Percentiles rank a stretch among this genome's conserved stretches.
phyloP scores from a whole-genome alignment of 2,797 vertebrate genomes.

The Xerus rutilus region DNA sequence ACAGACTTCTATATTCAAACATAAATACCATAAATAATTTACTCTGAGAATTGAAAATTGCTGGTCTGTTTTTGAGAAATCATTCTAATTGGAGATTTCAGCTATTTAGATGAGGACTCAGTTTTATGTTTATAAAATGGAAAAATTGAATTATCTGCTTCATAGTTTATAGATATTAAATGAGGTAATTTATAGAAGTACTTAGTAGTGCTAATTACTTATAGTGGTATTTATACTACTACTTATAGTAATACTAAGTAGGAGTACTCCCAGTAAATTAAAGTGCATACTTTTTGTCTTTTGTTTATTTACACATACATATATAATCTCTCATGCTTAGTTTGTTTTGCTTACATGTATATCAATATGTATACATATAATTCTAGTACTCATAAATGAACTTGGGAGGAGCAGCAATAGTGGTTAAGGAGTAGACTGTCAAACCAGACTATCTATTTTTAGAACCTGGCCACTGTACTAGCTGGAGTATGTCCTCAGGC shows the following conservation, averaged over 20 bases:
- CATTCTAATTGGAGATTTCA: conserved; percentile 38
- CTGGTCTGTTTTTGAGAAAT: conserved; percentile 10
- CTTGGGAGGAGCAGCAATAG: background rate
- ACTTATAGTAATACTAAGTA: too few relatives aligned
- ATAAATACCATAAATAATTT: conserved; percentile 57
- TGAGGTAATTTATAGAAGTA: background rate
- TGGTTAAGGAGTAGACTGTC: background rate
- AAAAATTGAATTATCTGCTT: conserved; percentile 4
- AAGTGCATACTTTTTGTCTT: background rate
- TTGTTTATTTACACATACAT: background rate
- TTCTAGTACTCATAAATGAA: conserved; percentile 27
- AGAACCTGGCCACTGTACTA: background rate
- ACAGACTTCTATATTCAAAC: background rate
- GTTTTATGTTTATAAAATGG: background rate
- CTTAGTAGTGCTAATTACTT: background rate
- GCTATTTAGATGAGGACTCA: conserved; percentile 10
- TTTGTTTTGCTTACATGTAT: conserved; percentile 4
- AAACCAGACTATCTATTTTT: background rate
- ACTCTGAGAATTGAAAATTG: conserved; percentile 45
- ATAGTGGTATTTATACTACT: too few relatives aligned
- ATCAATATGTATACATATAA: background rate
- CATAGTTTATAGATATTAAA: conserved; percentile 18
- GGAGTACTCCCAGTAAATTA: background rate
- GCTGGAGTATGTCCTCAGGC: background rate
- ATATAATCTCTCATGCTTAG: background rate